Base-by-base conservation (phyloP, 2,888 invertebrate genomes). In the Cecidostiba fungosa region DNA sequence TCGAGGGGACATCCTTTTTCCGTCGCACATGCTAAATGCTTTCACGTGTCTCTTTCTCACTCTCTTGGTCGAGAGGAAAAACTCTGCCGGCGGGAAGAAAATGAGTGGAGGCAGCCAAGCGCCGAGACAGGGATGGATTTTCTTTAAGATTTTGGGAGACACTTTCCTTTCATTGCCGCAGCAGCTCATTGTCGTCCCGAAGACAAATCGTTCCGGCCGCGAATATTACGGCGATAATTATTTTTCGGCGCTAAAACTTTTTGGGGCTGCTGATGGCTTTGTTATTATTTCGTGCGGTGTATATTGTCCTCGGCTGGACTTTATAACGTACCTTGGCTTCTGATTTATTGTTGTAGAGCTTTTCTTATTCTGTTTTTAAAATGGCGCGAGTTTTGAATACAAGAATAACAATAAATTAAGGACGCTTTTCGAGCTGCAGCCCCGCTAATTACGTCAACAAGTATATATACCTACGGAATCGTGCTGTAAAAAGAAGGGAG, bases 11-110 rank as follows among this genome's bases (percentile, higher is more conserved):
- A 62, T 78, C 79, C 59, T 78, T 74, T 74, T 79, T 83, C 73
- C 59, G 39, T 66, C 78, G 66, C 83, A n/a, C 29, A 76, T 79
- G 86, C 85, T 90, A 89, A 90, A 89, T 86, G 88, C 84, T 89
- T 88, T 88, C 89, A 89, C 88, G 88, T 89, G 88, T 88, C 84
- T 86, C 81, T 69, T 47, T 26, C 62, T 79, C n/a, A 1, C 43
- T 73, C 39, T 73, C 36, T 43, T 10, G 8, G 14, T 12, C 23
- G 73, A 10, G 73, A 10, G 47, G 23, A 47, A 73, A 73, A 73
- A 26, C 14, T 73, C 16, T 12, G 39, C n/a, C 39, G 36, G 66
- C 39, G 82, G 43, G 50, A 84, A 82, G 74, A 54, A 78, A 62
- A 82, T 76, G 79, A 66, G 66, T 14, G 12, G 26, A 66, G 16